Percentiles rank a stretch among this genome's conserved stretches.
phyloP scores from a whole-genome alignment of 1,140 invertebrate genomes.

The Drosophila pruinosa region DNA sequence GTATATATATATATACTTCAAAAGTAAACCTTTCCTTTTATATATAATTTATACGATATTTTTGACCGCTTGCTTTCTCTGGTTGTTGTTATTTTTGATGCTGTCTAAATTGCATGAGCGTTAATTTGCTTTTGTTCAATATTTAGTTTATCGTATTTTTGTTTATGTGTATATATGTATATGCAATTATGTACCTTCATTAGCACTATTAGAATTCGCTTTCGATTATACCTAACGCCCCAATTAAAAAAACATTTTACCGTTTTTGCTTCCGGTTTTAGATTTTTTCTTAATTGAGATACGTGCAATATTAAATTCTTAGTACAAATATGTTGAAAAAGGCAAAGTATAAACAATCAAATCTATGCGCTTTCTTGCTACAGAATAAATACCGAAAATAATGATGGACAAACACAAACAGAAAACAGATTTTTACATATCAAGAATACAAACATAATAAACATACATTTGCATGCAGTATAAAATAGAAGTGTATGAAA shows the following conservation, averaged over 20 bases:
- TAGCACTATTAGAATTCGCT: conserved; percentile 68
- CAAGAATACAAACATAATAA: conserved; percentile 57
- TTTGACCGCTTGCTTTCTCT: conserved; percentile 51
- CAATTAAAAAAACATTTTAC: conserved; percentile 13
- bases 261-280: background rate
- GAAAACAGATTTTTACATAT: conserved; percentile 47
- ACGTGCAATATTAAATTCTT: conserved; percentile 63
- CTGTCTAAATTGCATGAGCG: conserved; percentile 30
- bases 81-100: conserved; percentile 42
- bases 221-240: conserved; percentile 48
- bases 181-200: conserved; percentile 47
- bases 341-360: conserved; percentile 35
- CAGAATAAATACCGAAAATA: conserved; percentile 55
- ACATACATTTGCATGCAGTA: no score
- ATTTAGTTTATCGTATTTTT: conserved; percentile 55
- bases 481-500: conserved; percentile 17
- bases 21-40: conserved; percentile 75
- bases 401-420: conserved; percentile 55
- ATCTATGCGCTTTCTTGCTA: conserved; percentile 35
- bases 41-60: conserved; percentile 55
- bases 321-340: conserved; percentile 7
- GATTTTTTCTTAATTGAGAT: conserved; percentile 32
- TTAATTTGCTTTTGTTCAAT: conserved; percentile 57
- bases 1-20: conserved; percentile 71
- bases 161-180: conserved; percentile 37